A percentile compares a stretch with the other conserved stretches of the same genome.
phyloP scores from a whole-genome alignment of 2,797 vertebrate genomes.

The Pithecia hirsuta region DNA sequence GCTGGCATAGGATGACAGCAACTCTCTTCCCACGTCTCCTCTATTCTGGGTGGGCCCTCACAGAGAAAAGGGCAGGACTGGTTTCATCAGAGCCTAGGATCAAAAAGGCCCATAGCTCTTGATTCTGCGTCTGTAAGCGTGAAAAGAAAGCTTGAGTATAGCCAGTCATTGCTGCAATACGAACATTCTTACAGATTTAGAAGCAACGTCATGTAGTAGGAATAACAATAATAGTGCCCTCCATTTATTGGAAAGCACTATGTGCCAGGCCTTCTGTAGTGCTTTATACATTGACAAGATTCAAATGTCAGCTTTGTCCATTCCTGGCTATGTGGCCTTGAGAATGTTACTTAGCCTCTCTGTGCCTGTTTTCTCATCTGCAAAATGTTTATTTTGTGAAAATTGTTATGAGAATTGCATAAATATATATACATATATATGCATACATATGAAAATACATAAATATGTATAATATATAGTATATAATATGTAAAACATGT shows the following conservation, averaged over 20 bases:
- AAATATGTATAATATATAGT: not conserved
- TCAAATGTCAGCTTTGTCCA: not conserved
- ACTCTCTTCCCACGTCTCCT: no score
- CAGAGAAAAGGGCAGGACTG: not conserved
- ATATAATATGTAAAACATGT: not conserved
- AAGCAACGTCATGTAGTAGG: not conserved
- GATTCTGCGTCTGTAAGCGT: not conserved
- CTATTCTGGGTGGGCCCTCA: rapidly evolving
- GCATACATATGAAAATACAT: not conserved
- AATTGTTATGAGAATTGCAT: not conserved
- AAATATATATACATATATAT: not conserved
- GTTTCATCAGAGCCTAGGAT: not conserved
- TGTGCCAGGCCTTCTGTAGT: not conserved
- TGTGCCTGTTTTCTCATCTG: not conserved
- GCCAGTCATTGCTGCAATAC: not conserved
- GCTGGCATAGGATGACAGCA: not conserved
- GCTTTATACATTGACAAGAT: not conserved
- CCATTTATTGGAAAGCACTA: not conserved
- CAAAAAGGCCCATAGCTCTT: not conserved
- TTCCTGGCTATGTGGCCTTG: not conserved
- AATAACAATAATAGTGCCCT: not conserved
- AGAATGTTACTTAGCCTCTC: not conserved
- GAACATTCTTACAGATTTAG: not conserved
- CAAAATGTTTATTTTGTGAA: not conserved
- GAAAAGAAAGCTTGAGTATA: not conserved